Evolutionary conservation across 2,888 invertebrate species (phyloP), one percentile per base, ranked within the genome.

Genomic region (Eutolmus rufibarbis): DNA sequence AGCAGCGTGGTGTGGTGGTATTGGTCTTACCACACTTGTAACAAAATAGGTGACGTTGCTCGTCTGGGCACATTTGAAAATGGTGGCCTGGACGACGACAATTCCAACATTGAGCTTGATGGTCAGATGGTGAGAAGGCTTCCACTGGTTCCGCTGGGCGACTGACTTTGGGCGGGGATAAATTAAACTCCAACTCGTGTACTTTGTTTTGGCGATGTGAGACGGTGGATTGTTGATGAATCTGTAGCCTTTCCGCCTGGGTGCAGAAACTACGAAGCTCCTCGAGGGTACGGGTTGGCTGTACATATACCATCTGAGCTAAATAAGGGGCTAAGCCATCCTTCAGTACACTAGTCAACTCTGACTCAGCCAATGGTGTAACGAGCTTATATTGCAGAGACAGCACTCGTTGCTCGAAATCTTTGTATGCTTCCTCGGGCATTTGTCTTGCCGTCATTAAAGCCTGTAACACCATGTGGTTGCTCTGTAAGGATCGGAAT

Each of bases 101-200:
- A 2, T 40, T 40, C 40, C 40, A 40, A 2, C 40, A 40, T 2
- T 9, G 9, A 1, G 40, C 2, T 1, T 40, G 8, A 9, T 2
- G 1, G 1, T 40, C 40, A 7, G 1, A 9, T 8, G 0, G 1
- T 0, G 8, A 5, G 14, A 46, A 2, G 2, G 46, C 46, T 16
- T 46, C 46, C 1, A 46, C 46, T 4, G 46, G 4, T 46, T 16
- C 46, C 0, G 8, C 1, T 40, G 16, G 3, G 16, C 5, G 14
- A 4, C 2, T 4, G 3, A 2, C 16, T 1, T 0, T 4, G 4
- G 4, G 0, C 2, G 46, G 16, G n/a, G n/a, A n/a, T n/a, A n/a
- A n/a, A 46, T 12, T 2, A 4, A 16, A 14, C 16, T 46, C 46
- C 3, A 46, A 12, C 3, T 46, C 46, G 14, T 46, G 46, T 1